phyloP scores from a whole-genome alignment of 2,113 vertebrate genomes.

The Neolamprologus modestus region DNA sequence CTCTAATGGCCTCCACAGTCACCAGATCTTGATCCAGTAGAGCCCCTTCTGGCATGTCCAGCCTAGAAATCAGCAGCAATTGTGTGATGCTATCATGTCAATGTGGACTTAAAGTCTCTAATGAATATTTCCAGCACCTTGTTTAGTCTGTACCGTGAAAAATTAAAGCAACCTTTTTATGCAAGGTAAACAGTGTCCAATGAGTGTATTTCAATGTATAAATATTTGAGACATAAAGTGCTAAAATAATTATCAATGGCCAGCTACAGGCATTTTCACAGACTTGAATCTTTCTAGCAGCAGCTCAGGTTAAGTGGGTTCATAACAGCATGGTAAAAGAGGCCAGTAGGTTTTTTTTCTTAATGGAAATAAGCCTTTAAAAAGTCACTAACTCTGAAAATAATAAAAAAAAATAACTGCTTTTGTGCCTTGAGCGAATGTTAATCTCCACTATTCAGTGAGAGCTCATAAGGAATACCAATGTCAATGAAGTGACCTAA shows the following conservation, averaged over 20 bases:
- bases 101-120: background rate
- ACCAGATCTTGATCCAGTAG: background rate
- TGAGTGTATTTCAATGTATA: background rate
- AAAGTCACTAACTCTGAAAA: background rate
- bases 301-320: background rate
- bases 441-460: background rate
- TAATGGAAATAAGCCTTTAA: background rate
- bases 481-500: constrained; percentile 33
- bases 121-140: background rate
- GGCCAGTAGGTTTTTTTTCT: background rate
- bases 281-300: background rate
- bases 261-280: background rate
- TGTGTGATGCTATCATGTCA: background rate
- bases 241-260: background rate
- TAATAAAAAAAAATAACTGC: background rate
- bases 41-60: background rate
- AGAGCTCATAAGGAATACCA: background rate
- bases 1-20: background rate
- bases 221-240: background rate
- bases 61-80: background rate
- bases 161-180: background rate
- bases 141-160: background rate
- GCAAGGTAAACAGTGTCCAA: background rate
- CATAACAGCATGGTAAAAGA: background rate
- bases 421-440: background rate